These are phyloP conservation scores for Molossus molossus DNA, from an alignment of 2,797 vertebrate species.

Conservation along the genomic window DNA sequence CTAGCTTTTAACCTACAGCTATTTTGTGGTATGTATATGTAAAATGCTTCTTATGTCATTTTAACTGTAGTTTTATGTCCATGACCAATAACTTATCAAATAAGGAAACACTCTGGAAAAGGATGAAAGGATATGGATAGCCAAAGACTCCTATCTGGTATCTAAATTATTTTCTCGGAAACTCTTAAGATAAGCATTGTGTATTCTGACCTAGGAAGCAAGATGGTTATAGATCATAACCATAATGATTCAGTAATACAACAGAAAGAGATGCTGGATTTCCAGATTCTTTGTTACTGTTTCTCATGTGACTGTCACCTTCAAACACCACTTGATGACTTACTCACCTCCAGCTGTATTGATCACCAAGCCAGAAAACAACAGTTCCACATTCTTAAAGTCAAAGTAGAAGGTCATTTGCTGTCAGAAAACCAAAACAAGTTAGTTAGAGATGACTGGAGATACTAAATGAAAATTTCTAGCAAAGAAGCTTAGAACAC, in stretches of 20 bases:
- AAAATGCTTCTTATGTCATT: not conserved
- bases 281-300: slow-evolving; percentile 49
- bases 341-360: slow-evolving; percentile 96
- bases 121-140: slow-evolving; percentile 22
- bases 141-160: slow-evolving; percentile 44
- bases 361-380: slow-evolving; percentile 95
- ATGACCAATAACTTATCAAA: slow-evolving; percentile 58
- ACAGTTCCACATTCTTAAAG: slow-evolving; percentile 93
- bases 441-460: slow-evolving; percentile 55
- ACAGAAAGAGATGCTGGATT: slow-evolving; percentile 47
- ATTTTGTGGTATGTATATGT: slow-evolving; percentile 9
- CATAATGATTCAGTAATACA: not conserved
- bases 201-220: not conserved
- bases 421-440: slow-evolving; percentile 89
- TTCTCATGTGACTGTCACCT: not conserved
- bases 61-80: not conserved
- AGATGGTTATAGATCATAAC: not conserved
- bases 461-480: slow-evolving; percentile 25
- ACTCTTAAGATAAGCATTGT: not conserved
- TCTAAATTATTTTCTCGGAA: slow-evolving; percentile 67
- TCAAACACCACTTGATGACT: slow-evolving; percentile 16
- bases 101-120: slow-evolving; percentile 65
- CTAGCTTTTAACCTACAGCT: slow-evolving; percentile 16
- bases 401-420: slow-evolving; percentile 97
- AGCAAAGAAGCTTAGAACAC: slow-evolving; percentile 15